phyloP scores from a whole-genome alignment of 2,113 vertebrate genomes.

The Eclectus roratus region DNA sequence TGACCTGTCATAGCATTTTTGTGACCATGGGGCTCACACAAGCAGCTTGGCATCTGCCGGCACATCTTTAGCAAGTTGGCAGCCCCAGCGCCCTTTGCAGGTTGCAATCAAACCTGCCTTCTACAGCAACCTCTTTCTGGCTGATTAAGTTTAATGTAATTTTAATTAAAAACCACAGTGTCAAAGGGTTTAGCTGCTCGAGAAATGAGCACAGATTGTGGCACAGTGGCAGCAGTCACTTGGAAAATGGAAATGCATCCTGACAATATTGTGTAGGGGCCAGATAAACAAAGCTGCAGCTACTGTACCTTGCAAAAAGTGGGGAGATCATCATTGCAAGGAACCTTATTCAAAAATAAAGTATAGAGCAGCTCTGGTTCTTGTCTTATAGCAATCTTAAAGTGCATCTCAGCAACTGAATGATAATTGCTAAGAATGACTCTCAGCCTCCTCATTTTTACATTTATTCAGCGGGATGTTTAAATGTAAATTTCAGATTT shows the following conservation, averaged over 20 bases:
- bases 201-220: conserved; percentile 99
- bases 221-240: conserved; percentile 96
- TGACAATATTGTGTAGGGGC: conserved; percentile 85
- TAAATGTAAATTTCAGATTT: background rate
- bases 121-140: conserved; percentile 92
- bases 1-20: conserved; percentile 72
- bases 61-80: conserved; percentile 98
- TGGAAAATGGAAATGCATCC: conserved; percentile 95
- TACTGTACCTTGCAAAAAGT: conserved; percentile 43
- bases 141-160: conserved; percentile 99
- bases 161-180: conserved; percentile 99
- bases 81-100: conserved; percentile 91
- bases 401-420: background rate
- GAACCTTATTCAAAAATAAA: conserved; percentile 5
- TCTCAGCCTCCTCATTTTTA: background rate
- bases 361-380: background rate
- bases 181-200: conserved; percentile 99
- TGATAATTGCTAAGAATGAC: background rate
- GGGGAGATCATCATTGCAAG: conserved; percentile 15
- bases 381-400: background rate
- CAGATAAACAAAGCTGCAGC: conserved; percentile 81
- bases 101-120: conserved; percentile 97
- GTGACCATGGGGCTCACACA: conserved; percentile 70
- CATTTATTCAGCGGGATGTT: background rate
- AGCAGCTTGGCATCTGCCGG: conserved; percentile 90